These are phyloP conservation scores for Rugalucina vietnamica DNA, from an alignment of 2,888 invertebrate species.

Conservation along the genomic window DNA sequence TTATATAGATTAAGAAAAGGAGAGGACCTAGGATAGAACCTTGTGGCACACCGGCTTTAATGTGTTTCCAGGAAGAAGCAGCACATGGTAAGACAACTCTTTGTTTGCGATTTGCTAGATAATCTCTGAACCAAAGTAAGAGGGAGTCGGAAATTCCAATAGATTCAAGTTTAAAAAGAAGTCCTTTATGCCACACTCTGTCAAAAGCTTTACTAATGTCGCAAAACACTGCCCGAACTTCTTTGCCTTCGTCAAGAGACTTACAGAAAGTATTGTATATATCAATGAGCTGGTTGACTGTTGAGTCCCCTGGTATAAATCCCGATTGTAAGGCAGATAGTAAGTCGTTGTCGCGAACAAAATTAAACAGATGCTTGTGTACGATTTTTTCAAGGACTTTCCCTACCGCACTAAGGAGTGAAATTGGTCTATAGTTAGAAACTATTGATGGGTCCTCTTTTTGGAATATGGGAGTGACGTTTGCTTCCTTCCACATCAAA, in stretches of 20 bases:
- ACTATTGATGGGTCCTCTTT: slow-evolving; percentile 1
- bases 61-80: not conserved
- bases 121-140: not conserved
- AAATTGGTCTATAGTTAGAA: slow-evolving; percentile 33
- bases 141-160: slow-evolving; percentile 5
- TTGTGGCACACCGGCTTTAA: slow-evolving; percentile 22
- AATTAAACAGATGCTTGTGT: slow-evolving; percentile 22
- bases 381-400: slow-evolving; percentile 24
- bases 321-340: slow-evolving; percentile 32
- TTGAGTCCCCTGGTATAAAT: slow-evolving; percentile 31
- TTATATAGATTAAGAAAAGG: slow-evolving; percentile 22
- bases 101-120: slow-evolving; percentile 17
- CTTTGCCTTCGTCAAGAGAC: slow-evolving; percentile 31
- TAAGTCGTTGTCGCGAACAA: not conserved
- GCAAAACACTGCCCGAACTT: slow-evolving; percentile 40
- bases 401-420: not conserved
- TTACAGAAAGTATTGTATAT: slow-evolving; percentile 30
- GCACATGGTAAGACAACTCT: not conserved
- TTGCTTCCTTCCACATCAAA: slow-evolving; percentile 21
- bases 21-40: slow-evolving; percentile 16
- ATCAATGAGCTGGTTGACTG: slow-evolving; percentile 27
- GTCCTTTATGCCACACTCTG: slow-evolving; percentile 32
- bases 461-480: slow-evolving; percentile 23
- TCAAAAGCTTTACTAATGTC: slow-evolving; percentile 56
- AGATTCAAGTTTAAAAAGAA: slow-evolving; percentile 20